Base-by-base conservation (phyloP, 2,888 invertebrate species). In the Tipula helvola region DNA sequence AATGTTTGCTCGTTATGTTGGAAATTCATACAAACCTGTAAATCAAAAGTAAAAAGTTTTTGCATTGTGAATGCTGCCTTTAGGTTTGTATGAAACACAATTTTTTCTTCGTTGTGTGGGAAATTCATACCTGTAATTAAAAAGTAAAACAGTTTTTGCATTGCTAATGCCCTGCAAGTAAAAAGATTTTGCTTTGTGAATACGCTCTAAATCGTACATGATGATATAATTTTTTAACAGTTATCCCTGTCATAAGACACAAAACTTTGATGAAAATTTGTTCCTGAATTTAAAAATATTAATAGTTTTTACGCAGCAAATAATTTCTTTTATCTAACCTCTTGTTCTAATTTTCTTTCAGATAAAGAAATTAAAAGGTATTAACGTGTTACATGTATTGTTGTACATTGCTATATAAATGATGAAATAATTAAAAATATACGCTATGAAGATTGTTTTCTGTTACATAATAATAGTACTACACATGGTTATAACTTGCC, bases 231-330 rank as follows among this genome's bases (percentile, higher is more conserved):
- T 39, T 84, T 83, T 39, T 39, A 84, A 39, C 84, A 84, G 84
- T 84, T 84, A 84, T 84, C 84, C 84, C 84, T 84, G 84, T 84
- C 84, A 84, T 84, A 84, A 84, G 41, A 84, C 71, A 84, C 13
- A 83, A 36, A 83, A 52, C 52, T 39, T 84, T 84, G 84, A 84
- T 84, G 84, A 84, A 84, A 39, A 84, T 10, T 84, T 36, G 41
- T 39, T 84, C 36, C 84, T 84, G 84, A 84, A n/a, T 83, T 57
- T 28, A 71, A 71, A n/a, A 71, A 71, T 57, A 5, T 52, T 57
- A 39, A 7, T 57, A 16, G 16, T 2, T 16, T 44, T 52, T n/a
- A 52, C 1, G n/a, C 44, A 3, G n/a, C 4, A 12, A 10, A 3
- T 71, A 28, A 3, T 71, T 71, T 18, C 16, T 18, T 18, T 4